phyloP scores from a whole-genome alignment of 2,888 invertebrate species.

The Colostygia pectinataria region DNA sequence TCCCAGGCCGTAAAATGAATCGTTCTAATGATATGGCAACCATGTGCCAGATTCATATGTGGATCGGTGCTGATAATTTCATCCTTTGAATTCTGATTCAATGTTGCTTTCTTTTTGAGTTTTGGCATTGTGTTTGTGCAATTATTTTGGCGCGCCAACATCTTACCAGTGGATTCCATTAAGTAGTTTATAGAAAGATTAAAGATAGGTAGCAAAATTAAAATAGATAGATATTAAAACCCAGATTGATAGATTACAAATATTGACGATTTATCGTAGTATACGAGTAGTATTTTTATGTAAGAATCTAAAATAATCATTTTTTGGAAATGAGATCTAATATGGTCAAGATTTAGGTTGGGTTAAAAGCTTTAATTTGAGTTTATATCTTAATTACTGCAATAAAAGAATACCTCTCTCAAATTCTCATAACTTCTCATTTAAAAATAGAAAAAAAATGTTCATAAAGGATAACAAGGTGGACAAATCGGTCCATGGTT shows the following conservation, averaged over 20 bases:
- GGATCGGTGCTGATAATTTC: conserved; percentile 57
- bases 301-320: neutral
- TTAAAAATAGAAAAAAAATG: conserved; percentile 70
- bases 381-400: conserved; percentile 76
- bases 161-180: too few species aligned
- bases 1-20: conserved; percentile 62
- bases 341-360: conserved; percentile 49
- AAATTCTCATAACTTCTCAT: conserved; percentile 70
- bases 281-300: conserved; percentile 5
- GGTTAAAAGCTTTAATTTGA: conserved; percentile 73
- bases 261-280: too few species aligned
- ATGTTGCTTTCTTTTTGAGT: conserved; percentile 15
- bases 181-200: too few species aligned
- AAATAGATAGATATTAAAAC: too few species aligned
- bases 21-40: conserved; percentile 59
- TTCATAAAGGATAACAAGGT: conserved; percentile 61
- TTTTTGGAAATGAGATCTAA: conserved; percentile 39
- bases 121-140: neutral
- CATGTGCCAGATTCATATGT: conserved; percentile 59
- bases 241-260: too few species aligned
- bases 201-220: too few species aligned
- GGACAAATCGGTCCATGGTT: conserved; percentile 71
- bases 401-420: conserved; percentile 73
- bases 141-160: neutral
- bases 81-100: conserved; percentile 62